A percentile compares a stretch with the other conserved stretches of the same genome.
Conservation (phyloP, 2,888 invertebrate genomes). For the Chouioia cunea region DNA sequence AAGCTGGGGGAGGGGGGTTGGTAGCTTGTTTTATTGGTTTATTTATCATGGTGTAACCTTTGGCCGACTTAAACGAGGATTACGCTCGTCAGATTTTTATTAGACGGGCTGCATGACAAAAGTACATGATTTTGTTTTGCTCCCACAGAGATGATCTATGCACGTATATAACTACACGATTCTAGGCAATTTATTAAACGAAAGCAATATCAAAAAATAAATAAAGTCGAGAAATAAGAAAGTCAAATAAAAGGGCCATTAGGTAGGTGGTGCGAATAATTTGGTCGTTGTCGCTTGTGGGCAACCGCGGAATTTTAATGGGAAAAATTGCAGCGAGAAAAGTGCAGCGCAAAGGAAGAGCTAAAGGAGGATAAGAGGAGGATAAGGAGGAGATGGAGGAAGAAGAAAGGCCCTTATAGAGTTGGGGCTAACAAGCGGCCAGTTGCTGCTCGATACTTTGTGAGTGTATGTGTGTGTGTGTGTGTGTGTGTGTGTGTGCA, state of each 20-base stretch:
- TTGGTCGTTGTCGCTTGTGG: slow-evolving; percentile 49
- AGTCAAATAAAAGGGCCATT: slow-evolving; percentile 5
- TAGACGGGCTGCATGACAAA: slow-evolving; percentile 42
- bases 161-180: no score
- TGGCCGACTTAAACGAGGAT: slow-evolving; percentile 56
- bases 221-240: no score
- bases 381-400: not conserved
- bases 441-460: slow-evolving; percentile 61
- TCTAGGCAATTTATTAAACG: no score
- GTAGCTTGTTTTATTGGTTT: slow-evolving; percentile 58
- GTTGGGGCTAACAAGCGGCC: slow-evolving; percentile 65
- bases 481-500: no score
- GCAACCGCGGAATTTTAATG: no score
- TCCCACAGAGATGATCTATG: no score
- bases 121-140: not conserved
- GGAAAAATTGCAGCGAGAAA: slow-evolving; percentile 61
- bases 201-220: no score
- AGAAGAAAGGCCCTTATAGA: slow-evolving; percentile 63
- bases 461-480: slow-evolving; percentile 38
- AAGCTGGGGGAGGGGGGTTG: slow-evolving; percentile 24
- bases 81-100: slow-evolving; percentile 64
- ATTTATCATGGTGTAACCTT: slow-evolving; percentile 58
- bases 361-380: not conserved
- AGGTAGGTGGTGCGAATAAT: slow-evolving; percentile 25
- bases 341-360: slow-evolving; percentile 51